Base-by-base conservation (phyloP, 2,797 vertebrate genomes). In the Trichosurus vulpecula region DNA sequence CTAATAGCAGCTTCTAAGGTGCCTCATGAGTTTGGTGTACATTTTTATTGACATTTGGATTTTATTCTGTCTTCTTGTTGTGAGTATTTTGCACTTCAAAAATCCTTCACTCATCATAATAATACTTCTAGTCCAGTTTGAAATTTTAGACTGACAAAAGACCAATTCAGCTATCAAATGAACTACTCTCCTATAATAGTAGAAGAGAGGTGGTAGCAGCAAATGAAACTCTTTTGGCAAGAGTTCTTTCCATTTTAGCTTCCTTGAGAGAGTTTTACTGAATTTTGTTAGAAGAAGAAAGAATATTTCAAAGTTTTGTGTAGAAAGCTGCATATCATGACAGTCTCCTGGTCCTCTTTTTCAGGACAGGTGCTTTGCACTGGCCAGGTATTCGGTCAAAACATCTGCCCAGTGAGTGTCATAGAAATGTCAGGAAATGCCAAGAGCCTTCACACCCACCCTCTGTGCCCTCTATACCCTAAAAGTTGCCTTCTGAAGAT, bases 1-100 rank as follows among this genome's bases (percentile, higher is more conserved):
- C 52, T 47, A 55, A 52, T 35, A 11, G 52, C 51, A 51, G 51
- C 81, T 53, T 9, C 54, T 1, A 25, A 30, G 2, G 47, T 4
- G 1, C 92, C 52, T 93, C 74, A 98, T 98, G 96, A 98, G 98
- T 98, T 91, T 97, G 93, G 95, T 55, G 54, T 52, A 93, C 90
- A 54, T 96, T 98, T 96, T 96, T 93, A 93, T 90, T 96, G 97
- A 95, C 27, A 91, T 96, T 96, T 94, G 93, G 94, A 91, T 41
- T 61, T 90, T 98, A 97, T 95, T 96, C 2, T 9, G 87, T 94
- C 91, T 92, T 90, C 93, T 53, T 19, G 0, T 97, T 91, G 55
- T 93, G 96, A 94, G 27, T 89, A 22, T 95, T 31, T 1, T 92
- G 94, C 0, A 6, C 22, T 94, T 96, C 95, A 94, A 93, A 97